Base-by-base conservation (phyloP, 2,888 invertebrate species). In the Onthophagus sagittarius region DNA sequence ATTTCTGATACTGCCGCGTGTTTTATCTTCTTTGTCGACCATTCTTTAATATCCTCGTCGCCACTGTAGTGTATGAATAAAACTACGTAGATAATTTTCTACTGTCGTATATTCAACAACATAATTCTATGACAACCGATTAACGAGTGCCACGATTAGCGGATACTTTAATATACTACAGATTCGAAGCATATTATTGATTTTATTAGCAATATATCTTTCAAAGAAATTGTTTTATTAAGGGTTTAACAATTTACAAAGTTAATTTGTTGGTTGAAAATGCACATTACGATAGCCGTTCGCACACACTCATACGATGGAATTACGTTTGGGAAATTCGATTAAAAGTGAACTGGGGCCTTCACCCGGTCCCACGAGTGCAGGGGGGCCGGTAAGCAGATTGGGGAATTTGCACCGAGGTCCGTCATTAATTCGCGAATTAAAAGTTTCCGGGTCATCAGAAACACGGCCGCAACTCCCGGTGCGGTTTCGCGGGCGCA, bases 381-480 rank as follows among this genome's bases (percentile, higher is more conserved):
- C 70, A 39, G 64, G 53, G 63, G 64, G 73, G 72, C 15, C 62
- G 39, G 73, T 73, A 71, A 73, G 71, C 74, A 74, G 71, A 72
- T 74, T 74, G 71, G 70, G 69, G 72, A 72, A 69, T 75, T 73
- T 71, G 63, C 73, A 70, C 73, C 71, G 71, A 32, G 67, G 67
- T 31, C 65, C 70, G 71, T 73, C 73, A 75, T 75, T 75, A 73
- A 73, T 75, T 72, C 73, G 23, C 63, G 73, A 70, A 75, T 75
- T 73, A 75, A 73, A 71, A 75, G 71, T 73, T 75, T 31, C 15
- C 7, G 31, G 23, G 15, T 67, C 39, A 53, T 53, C 39, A 53
- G 39, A 53, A 53, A 53, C 39, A 15, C 31, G 31, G 67, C 23
- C 67, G 13, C 67, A 67, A 23, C 32, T 67, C 67, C 67, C 67